These are phyloP conservation scores for Ammodytes marinus DNA, from an alignment of 2,113 vertebrate species.

Conservation along the genomic window DNA sequence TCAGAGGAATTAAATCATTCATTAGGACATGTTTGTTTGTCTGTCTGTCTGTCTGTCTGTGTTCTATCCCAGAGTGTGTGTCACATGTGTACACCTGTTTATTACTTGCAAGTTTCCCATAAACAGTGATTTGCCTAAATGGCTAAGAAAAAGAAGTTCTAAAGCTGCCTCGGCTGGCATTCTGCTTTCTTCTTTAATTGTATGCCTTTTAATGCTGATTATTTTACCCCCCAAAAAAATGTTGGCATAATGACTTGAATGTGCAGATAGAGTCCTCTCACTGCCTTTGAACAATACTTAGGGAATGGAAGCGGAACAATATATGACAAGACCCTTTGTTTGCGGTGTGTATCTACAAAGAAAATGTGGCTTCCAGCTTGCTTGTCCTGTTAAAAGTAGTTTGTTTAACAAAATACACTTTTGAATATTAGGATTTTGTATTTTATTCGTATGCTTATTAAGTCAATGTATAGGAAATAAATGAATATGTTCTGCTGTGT, in stretches of 20 bases:
- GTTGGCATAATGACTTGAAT: background rate
- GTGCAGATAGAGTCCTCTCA: background rate
- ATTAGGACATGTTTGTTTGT: constrained; percentile 3
- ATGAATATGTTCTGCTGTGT: background rate
- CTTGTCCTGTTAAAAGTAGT: background rate
- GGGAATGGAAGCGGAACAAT: background rate
- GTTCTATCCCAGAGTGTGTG: background rate
- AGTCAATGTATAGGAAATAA: background rate
- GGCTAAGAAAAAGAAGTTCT: too few species aligned
- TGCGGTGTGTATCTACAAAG: too few species aligned
- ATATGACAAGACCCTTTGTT: background rate
- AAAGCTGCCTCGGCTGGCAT: too few species aligned
- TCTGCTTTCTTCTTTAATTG: too few species aligned
- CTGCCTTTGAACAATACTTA: background rate
- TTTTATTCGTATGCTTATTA: too few species aligned
- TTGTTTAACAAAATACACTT: background rate
- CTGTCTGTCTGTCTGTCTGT: background rate
- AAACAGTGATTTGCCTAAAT: background rate
- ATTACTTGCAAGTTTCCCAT: background rate
- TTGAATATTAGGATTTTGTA: too few species aligned
- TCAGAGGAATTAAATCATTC: constrained; percentile 1
- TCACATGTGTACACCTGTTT: background rate
- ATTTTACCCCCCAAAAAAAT: background rate
- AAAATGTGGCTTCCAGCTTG: background rate
- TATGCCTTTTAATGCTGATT: background rate